Percentiles rank a stretch among this genome's conserved stretches.
phyloP scores from a whole-genome alignment of 1,140 invertebrate genomes.

The Drosophila orosa region DNA sequence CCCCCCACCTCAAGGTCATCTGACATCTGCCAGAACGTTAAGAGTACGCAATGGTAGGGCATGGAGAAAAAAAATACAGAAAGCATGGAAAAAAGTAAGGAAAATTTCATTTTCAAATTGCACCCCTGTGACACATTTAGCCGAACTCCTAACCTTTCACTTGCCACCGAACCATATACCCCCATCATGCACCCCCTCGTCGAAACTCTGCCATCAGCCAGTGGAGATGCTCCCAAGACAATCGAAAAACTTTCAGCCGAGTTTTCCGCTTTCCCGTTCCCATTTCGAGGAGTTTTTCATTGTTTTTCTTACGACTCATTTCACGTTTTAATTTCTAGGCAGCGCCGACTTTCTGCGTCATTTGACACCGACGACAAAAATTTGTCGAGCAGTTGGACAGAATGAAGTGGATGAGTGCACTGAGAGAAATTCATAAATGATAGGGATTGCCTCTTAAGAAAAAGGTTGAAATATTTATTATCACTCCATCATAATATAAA shows the following conservation, averaged over 20 bases:
- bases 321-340: conserved; percentile 80
- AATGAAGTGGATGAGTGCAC: conserved; percentile 20
- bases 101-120: conserved; percentile 83
- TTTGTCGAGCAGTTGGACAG: conserved; percentile 69
- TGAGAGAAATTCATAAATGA: background rate
- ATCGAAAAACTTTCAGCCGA: conserved; percentile 71
- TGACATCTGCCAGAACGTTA: conserved; percentile 36
- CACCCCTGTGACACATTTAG: conserved; percentile 81
- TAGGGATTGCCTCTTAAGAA: background rate
- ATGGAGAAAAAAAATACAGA: conserved; percentile 28
- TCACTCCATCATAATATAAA: no score
- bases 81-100: conserved; percentile 29
- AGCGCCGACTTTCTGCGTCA: conserved; percentile 76
- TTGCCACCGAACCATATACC: background rate
- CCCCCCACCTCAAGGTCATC: conserved; percentile 36
- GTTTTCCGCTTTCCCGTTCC: conserved; percentile 50
- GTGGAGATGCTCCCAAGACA: conserved; percentile 59
- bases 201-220: background rate
- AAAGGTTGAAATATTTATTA: background rate
- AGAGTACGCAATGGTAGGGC: conserved; percentile 24
- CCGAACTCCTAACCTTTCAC: conserved; percentile 50
- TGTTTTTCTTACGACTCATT: conserved; percentile 83
- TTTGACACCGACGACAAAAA: conserved; percentile 75
- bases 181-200: background rate
- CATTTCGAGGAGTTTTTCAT: conserved; percentile 70